Evolutionary conservation across 2,113 vertebrate genomes (phyloP).

Genomic region (Labrus mixtus): DNA sequence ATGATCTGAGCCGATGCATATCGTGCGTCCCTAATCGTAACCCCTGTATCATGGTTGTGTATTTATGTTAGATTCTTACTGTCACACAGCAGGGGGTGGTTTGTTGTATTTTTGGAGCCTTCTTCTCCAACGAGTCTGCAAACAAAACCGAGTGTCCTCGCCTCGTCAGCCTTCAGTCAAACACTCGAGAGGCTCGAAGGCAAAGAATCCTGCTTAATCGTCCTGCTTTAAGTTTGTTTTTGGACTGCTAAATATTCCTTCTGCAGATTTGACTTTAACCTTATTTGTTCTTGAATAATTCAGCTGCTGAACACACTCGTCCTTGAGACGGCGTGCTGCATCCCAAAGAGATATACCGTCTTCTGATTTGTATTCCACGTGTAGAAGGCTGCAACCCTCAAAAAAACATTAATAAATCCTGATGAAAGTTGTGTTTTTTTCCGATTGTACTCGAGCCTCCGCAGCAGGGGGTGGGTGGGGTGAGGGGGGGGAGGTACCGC

Average conservation of each 20-base stretch:
- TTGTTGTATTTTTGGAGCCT: neutral
- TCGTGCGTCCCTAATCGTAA: too few relatives aligned
- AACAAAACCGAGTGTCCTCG: neutral
- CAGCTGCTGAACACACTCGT: slow-evolving; percentile 1
- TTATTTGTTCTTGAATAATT: neutral
- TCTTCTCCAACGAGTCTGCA: neutral
- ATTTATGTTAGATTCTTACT: too few relatives aligned
- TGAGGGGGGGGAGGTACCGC: neutral
- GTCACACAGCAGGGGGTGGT: neutral
- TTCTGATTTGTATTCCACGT: neutral
- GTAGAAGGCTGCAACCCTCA: neutral
- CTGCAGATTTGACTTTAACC: neutral
- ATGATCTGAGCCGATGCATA: too few relatives aligned
- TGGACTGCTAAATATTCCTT: neutral
- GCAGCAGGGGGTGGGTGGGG: slow-evolving; percentile 7
- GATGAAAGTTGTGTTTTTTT: slow-evolving; percentile 1
- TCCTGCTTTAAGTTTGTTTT: neutral
- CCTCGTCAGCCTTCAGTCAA: neutral
- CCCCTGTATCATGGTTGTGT: too few relatives aligned
- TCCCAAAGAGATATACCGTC: neutral
- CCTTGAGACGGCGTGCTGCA: neutral
- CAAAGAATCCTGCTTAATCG: slow-evolving; percentile 2
- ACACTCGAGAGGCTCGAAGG: neutral
- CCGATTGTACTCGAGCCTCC: neutral
- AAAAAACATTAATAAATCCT: slow-evolving; percentile 5